These are phyloP conservation scores for Baronia brevicornis DNA, from an alignment of 2,888 invertebrate genomes.

Conservation along the genomic window DNA sequence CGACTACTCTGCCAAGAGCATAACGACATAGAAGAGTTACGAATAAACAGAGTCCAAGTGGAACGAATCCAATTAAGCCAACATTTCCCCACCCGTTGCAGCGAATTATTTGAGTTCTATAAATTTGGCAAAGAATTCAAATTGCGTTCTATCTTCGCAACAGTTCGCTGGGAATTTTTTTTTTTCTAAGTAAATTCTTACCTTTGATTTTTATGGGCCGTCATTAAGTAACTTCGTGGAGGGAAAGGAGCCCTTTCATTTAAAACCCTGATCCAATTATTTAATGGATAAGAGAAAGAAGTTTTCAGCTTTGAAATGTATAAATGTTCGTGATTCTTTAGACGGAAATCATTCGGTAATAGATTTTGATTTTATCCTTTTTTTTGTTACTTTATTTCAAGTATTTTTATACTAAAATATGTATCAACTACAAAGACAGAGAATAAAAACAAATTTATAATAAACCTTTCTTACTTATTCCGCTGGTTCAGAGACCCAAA, in stretches of 20 bases:
- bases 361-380: not conserved
- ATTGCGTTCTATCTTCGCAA: conserved; percentile 8
- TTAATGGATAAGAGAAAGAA: conserved; percentile 12
- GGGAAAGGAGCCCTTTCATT: conserved; percentile 2
- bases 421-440: too few relatives aligned
- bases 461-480: not conserved
- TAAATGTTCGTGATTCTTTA: conserved; percentile 8
- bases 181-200: conserved; percentile 8
- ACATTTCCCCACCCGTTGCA: conserved; percentile 7
- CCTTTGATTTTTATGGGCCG: conserved; percentile 10
- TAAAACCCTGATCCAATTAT: conserved; percentile 8
- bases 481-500: too few relatives aligned
- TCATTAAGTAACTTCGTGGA: conserved; percentile 2
- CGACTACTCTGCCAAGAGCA: too few relatives aligned
- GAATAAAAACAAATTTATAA: conserved; percentile 1
- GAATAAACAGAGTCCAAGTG: too few relatives aligned
- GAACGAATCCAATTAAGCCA: conserved; percentile 9
- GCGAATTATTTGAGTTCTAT: conserved; percentile 11
- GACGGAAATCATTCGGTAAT: too few relatives aligned
- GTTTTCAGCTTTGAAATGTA: conserved; percentile 6
- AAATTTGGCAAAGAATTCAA: conserved; percentile 13
- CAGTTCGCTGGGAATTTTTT: conserved; percentile 7
- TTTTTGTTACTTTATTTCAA: not conserved
- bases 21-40: too few relatives aligned
- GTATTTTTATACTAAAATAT: not conserved